These are phyloP conservation scores for Cynocephalus volans DNA, from an alignment of 2,113 vertebrate genomes.

Conservation along the genomic window DNA sequence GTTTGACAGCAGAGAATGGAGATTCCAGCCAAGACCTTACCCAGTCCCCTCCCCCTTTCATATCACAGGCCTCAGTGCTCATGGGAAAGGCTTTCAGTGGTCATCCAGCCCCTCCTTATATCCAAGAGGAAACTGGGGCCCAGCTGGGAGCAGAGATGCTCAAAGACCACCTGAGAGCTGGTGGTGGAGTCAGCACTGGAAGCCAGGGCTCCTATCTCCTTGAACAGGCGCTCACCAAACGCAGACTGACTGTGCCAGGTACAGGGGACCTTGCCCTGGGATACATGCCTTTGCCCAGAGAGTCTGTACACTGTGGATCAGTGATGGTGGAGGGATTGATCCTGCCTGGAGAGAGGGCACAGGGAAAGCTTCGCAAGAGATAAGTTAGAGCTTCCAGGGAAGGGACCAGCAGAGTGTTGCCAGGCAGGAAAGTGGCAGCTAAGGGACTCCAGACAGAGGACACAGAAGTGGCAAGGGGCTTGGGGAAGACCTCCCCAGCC, in stretches of 20 bases:
- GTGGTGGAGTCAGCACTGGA: background rate
- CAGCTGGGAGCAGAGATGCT: background rate
- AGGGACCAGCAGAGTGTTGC: background rate
- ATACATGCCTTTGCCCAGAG: background rate
- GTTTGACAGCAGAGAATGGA: background rate
- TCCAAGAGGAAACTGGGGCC: background rate
- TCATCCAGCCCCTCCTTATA: background rate
- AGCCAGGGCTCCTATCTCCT: background rate
- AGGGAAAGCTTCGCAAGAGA: background rate
- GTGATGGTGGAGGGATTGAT: rapidly evolving
- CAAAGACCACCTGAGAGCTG: background rate
- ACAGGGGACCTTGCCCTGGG: background rate
- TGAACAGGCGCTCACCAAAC: too few species aligned
- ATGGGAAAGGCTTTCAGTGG: background rate
- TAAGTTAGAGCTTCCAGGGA: rapidly evolving
- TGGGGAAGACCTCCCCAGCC: background rate
- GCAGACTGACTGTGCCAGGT: background rate
- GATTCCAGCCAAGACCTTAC: background rate
- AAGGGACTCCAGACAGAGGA: background rate
- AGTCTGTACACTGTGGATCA: background rate
- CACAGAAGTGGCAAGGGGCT: background rate
- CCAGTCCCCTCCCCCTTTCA: background rate
- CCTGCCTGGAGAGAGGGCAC: background rate
- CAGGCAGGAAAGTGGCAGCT: background rate
- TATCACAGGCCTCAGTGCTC: background rate